Evolutionary conservation across 2,113 vertebrate genomes (phyloP), one percentile per base, ranked within the genome.

Genomic region (Picathartes gymnocephalus): DNA sequence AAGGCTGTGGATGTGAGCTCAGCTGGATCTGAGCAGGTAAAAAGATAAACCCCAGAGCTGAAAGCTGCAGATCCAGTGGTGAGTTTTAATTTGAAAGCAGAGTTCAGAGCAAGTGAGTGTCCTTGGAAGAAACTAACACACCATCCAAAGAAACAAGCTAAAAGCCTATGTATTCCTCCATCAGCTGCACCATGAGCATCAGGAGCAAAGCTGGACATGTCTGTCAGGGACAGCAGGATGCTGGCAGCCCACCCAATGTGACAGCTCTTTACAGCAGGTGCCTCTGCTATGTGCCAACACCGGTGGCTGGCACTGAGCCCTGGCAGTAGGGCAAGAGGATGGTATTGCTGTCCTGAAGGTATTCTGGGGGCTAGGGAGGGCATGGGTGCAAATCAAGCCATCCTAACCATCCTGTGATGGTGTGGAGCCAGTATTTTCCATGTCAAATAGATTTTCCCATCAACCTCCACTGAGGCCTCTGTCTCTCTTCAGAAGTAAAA

Each of bases 211-310:
- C 51, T 58, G 66, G 22, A 19, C 42, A 13, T 0, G 1, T 61
- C 87, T 91, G 58, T 50, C 39, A 62, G 69, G 58, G 58, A 24
- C 66, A 80, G 93, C 50, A 66, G 54, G 87, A 65, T 42, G 47
- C 66, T 76, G 89, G 72, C 80, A 88, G 42, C 80, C 33, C 65
- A 84, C 19, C 53, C 69, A 48, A 1, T 6, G 57, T 27, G 16
- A 10, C 78, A 91, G 50, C 22, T 90, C 64, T 64, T 69, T 90
- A 25, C 33, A 87, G 65, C 81, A 94, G 86, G 66, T 93, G 66
- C 62, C 44, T 33, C 12, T 4, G 1, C 30, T 1, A 2, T 56
- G 44, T 81, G 88, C 68, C 71, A 88, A 21, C 45, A 42, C 58
- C 0, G 0, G 73, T 81, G 53, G 30, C 37, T 92, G 81, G 37